Percentiles rank a stretch among this genome's conserved stretches.
Conservation (phyloP, 2,113 vertebrate species). For the Cyprinodon variegatus region DNA sequence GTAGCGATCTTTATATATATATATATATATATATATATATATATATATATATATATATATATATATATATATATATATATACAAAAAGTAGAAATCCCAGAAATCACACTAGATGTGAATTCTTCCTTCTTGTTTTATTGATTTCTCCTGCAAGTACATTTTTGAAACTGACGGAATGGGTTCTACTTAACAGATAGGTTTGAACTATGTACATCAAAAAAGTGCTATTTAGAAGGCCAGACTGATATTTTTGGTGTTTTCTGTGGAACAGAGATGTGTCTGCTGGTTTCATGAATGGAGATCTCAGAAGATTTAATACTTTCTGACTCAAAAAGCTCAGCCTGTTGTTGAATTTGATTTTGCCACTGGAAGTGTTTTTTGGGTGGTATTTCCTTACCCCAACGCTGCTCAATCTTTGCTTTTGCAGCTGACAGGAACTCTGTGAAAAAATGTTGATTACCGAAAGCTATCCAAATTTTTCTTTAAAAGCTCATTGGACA, state of each 20-base stretch:
- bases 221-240: neutral
- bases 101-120: neutral
- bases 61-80: too few species aligned
- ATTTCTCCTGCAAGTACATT: too few species aligned
- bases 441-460: too few species aligned
- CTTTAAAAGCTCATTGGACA: too few species aligned
- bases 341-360: too few species aligned
- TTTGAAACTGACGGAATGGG: neutral
- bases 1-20: neutral
- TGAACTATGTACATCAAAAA: neutral
- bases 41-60: too few species aligned
- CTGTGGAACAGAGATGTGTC: neutral
- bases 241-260: neutral
- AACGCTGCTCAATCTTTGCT: too few species aligned
- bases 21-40: too few species aligned
- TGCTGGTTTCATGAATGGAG: neutral
- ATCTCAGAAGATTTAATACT: neutral
- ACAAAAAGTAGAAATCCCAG: neutral
- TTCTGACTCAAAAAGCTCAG: neutral
- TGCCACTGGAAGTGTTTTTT: too few species aligned
- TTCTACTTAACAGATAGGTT: neutral
- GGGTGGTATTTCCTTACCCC: too few species aligned
- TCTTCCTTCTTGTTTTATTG: neutral
- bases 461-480: too few species aligned
- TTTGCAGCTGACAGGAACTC: too few species aligned